Conservation (phyloP, 92 coral and sea anemone species). For the Porites evermanni region DNA sequence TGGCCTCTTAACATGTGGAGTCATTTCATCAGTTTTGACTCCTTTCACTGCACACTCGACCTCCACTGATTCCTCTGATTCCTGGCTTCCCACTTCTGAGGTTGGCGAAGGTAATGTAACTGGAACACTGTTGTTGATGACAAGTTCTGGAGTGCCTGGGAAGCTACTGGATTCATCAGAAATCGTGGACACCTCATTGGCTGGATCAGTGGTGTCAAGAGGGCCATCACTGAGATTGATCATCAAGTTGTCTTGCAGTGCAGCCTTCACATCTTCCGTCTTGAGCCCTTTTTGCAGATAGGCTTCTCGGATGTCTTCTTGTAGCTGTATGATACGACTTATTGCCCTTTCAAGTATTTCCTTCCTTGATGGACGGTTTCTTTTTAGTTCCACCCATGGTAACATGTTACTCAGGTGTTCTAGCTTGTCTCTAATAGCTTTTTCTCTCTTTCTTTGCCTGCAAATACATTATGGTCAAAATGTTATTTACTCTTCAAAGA, state of each 20-base stretch:
- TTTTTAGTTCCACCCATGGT: constrained; percentile 25
- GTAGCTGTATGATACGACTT: constrained; percentile 28
- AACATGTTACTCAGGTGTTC: constrained; percentile 49
- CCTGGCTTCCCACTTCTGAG: constrained; percentile 38
- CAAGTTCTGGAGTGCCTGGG: constrained; percentile 23
- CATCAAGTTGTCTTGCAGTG: neutral
- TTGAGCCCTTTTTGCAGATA: constrained; percentile 42
- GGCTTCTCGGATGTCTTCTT: constrained; percentile 37
- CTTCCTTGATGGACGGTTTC: constrained; percentile 31
- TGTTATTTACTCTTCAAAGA: neutral
- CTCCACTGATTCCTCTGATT: constrained; percentile 1
- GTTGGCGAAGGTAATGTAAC: constrained; percentile 1
- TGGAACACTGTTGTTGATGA: constrained; percentile 13
- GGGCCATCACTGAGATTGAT: neutral
- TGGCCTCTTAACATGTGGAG: constrained; percentile 62
- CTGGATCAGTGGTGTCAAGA: neutral
- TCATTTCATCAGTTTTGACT: neutral
- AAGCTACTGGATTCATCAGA: constrained; percentile 12
- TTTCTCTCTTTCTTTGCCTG: constrained; percentile 73
- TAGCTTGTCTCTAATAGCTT: constrained; percentile 61
- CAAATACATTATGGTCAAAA: neutral
- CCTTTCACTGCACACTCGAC: neutral
- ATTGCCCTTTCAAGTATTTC: constrained; percentile 44
- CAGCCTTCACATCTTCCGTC: constrained; percentile 29
- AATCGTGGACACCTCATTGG: neutral